Conservation (phyloP, 2,113 vertebrate species). For the Pterocles gutturalis region DNA sequence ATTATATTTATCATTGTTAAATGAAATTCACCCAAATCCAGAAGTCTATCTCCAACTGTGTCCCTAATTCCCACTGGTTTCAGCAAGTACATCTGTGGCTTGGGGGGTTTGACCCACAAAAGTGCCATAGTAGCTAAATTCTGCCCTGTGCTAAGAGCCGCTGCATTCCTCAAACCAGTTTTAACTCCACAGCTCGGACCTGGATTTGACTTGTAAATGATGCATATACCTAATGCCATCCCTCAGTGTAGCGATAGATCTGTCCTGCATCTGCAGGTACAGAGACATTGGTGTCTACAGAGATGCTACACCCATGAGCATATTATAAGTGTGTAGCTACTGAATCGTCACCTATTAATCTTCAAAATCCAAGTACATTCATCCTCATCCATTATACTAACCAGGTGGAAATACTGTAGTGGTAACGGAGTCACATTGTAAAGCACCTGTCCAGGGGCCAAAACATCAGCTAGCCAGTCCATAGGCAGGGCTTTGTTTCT, state of each 20-base stretch:
- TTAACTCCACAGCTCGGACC: neutral
- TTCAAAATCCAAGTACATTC: neutral
- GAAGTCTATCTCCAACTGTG: neutral
- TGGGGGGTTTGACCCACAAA: neutral
- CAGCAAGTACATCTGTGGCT: neutral
- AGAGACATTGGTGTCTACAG: neutral
- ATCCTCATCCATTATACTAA: neutral
- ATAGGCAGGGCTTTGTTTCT: neutral
- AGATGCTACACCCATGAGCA: neutral
- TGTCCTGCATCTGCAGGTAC: neutral
- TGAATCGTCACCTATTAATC: neutral
- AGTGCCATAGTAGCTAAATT: neutral
- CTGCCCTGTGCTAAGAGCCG: neutral
- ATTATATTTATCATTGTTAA: neutral
- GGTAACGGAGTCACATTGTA: neutral
- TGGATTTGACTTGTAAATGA: neutral
- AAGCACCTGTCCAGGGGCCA: neutral
- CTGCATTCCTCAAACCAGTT: neutral
- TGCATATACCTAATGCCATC: neutral
- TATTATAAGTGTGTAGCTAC: neutral
- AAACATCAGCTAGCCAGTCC: neutral
- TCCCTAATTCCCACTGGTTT: neutral
- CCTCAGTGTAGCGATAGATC: neutral
- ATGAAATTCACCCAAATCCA: neutral
- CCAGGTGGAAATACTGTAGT: neutral